A percentile compares a stretch with the other conserved stretches of the same genome.
Conservation (phyloP, 2,888 invertebrate species). For the Drosophila neotestacea region DNA sequence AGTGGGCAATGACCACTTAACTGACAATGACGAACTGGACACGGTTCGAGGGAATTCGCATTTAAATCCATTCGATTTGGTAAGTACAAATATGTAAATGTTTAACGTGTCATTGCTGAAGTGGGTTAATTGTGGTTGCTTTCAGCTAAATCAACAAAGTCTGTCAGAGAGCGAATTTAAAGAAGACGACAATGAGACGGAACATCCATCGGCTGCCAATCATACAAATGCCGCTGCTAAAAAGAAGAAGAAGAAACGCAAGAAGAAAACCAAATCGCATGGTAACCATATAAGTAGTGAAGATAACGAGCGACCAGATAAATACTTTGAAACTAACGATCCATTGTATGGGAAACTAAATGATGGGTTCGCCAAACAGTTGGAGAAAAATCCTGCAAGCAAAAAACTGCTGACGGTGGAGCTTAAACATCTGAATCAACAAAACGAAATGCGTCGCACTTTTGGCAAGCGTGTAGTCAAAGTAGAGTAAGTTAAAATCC, state of each 20-base stretch:
- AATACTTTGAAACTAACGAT: constrained; percentile 82
- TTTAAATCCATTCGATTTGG: constrained; percentile 90
- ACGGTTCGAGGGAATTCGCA: constrained; percentile 87
- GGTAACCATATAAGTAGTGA: constrained; percentile 87
- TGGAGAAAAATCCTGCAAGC: constrained; percentile 86
- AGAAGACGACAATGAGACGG: constrained; percentile 89
- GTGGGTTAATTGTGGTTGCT: constrained; percentile 1
- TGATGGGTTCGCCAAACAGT: constrained; percentile 65
- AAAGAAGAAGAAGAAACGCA: constrained; percentile 88
- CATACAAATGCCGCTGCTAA: constrained; percentile 86
- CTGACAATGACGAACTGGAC: constrained; percentile 86
- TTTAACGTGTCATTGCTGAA: neutral
- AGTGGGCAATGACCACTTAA: constrained; percentile 86
- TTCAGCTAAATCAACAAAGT: constrained; percentile 88
- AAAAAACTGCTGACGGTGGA: constrained; percentile 88
- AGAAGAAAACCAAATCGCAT: constrained; percentile 87
- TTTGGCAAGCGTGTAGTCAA: constrained; percentile 93
- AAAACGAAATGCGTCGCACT: constrained; percentile 92
- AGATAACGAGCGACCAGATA: constrained; percentile 86
- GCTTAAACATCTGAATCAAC: constrained; percentile 90
- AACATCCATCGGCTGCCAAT: constrained; percentile 86
- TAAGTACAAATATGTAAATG: constrained; percentile 82
- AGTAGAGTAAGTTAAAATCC: constrained; percentile 86
- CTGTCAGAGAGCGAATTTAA: constrained; percentile 90
- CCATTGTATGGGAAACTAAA: constrained; percentile 81